Conservation (phyloP, 2,888 invertebrate genomes). For the Scaptomyza cyrtandrae region DNA sequence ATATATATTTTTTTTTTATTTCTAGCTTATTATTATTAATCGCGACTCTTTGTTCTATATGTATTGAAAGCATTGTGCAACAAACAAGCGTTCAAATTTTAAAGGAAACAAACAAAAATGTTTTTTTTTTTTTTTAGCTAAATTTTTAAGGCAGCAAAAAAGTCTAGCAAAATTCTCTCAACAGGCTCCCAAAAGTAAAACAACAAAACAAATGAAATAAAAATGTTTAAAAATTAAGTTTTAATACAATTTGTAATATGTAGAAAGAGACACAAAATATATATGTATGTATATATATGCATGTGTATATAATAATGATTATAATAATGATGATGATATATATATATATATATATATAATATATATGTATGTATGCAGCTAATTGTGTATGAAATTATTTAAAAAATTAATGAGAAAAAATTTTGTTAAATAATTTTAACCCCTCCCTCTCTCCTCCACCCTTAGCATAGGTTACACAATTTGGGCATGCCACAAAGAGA, state of each 20-base stretch:
- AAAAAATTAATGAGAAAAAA: constrained; percentile 1
- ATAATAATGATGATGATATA: not conserved
- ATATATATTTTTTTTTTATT: not conserved
- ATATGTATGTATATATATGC: constrained; percentile 10
- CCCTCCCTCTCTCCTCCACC: not conserved
- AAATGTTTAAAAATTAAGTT: constrained; percentile 40
- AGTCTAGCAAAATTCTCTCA: constrained; percentile 45
- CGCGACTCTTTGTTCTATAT: constrained; percentile 33
- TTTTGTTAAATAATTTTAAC: constrained; percentile 66
- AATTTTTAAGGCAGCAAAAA: constrained; percentile 34
- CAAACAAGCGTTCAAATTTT: not conserved
- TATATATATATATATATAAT: constrained; percentile 7
- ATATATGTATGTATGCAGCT: constrained; percentile 5
- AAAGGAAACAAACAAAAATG: constrained; percentile 10
- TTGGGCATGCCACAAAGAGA: constrained; percentile 38
- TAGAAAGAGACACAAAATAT: constrained; percentile 5
- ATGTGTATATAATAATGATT: constrained; percentile 11
- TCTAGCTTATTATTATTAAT: not conserved
- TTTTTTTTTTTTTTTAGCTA: constrained; percentile 33
- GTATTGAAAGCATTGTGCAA: constrained; percentile 24
- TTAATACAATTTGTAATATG: constrained; percentile 35
- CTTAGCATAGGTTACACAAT: constrained; percentile 44
- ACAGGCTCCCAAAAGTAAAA: not conserved
- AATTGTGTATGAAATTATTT: constrained; percentile 26
- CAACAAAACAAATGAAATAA: not conserved